These are phyloP conservation scores for Samia ricini DNA, from an alignment of 1,140 invertebrate genomes.

Conservation along the genomic window DNA sequence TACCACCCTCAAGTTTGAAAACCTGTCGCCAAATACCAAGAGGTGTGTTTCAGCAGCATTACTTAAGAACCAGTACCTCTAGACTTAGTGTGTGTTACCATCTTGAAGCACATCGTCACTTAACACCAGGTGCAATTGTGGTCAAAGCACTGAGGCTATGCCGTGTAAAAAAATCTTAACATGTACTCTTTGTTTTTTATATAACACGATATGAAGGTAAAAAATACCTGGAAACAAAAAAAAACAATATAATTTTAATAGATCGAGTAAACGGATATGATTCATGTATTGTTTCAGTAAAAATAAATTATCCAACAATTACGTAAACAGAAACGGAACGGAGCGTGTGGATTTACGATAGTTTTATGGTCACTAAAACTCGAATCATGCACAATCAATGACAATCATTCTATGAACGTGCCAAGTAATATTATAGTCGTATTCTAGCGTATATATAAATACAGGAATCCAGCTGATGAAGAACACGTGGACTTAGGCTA, in stretches of 20 bases:
- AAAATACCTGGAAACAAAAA: background rate
- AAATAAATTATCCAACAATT: conserved; percentile 26
- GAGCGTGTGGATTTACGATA: conserved; percentile 16
- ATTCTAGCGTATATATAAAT: background rate
- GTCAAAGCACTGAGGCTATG: no score
- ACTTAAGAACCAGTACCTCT: no score
- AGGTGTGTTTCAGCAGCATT: no score
- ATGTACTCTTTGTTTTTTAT: background rate
- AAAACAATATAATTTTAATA: background rate
- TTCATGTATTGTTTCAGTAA: conserved; percentile 9
- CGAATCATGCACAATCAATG: conserved; percentile 29
- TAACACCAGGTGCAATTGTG: no score
- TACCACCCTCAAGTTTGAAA: no score
- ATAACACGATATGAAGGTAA: background rate
- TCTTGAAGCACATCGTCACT: no score
- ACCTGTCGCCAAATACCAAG: no score
- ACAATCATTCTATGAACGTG: conserved; percentile 24
- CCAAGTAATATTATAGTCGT: conserved; percentile 10
- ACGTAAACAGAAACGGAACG: conserved; percentile 19
- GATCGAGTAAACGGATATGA: conserved; percentile 7
- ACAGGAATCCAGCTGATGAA: background rate
- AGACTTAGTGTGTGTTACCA: no score
- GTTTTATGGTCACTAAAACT: conserved; percentile 24
- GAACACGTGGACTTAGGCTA: background rate
- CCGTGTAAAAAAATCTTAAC: background rate